A percentile compares a stretch with the other conserved stretches of the same genome.
Conservation (phyloP, 92 coral and sea anemone genomes). For the Pocillopora meandrina region DNA sequence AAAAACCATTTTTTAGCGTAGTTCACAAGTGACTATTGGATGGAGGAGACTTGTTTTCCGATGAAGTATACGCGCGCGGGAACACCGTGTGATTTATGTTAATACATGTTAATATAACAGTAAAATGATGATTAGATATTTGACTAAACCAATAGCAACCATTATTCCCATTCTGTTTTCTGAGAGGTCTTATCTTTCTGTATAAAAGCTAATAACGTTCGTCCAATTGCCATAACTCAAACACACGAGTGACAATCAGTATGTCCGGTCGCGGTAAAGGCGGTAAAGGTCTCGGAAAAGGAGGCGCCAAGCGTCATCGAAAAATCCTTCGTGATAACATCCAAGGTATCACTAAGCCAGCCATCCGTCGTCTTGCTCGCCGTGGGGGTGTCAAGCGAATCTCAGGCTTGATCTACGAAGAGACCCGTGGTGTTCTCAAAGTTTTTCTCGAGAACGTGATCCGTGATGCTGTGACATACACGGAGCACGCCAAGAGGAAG, state of each 20-base stretch:
- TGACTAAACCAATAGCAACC: no score
- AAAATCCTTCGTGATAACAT: constrained; percentile 94
- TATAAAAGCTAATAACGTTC: no score
- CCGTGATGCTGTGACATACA: constrained; percentile 96
- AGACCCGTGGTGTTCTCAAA: constrained; percentile 95
- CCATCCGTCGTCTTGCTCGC: constrained; percentile 95
- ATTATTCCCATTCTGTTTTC: no score
- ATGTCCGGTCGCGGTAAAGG: constrained; percentile 94
- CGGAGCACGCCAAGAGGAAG: constrained; percentile 96
- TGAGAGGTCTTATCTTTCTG: no score
- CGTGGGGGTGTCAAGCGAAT: constrained; percentile 96
- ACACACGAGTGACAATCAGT: neutral
- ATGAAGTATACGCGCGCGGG: no score
- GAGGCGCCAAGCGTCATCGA: constrained; percentile 98
- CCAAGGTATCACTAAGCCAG: constrained; percentile 94
- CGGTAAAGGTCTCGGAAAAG: constrained; percentile 94
- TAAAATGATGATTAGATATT: no score
- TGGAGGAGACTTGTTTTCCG: no score
- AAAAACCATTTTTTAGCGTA: no score
- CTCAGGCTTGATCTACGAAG: constrained; percentile 93
- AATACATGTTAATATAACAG: no score
- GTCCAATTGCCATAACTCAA: no score
- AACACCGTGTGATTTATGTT: no score
- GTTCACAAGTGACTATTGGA: no score
- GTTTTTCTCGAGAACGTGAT: constrained; percentile 94